Evolutionary conservation across 2,888 invertebrate genomes (phyloP), one percentile per base, ranked within the genome.

Genomic region (Cistogaster globosa): DNA sequence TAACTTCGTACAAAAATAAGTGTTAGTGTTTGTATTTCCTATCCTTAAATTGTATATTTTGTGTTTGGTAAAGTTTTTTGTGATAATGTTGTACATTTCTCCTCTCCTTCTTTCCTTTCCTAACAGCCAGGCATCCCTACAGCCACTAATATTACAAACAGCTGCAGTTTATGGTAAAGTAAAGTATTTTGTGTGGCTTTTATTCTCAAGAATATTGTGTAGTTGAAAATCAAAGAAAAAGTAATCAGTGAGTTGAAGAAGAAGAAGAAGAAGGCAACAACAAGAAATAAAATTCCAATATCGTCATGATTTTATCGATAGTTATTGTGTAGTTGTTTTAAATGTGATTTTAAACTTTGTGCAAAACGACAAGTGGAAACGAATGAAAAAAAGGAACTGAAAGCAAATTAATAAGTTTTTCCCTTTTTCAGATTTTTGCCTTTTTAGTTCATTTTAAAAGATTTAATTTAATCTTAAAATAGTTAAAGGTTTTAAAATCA

Each of bases 151-250:
- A 69, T 32, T 65, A 71, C 58, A 71, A 57, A 76, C 84, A 81
- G 81, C 77, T 84, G 84, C 84, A 84, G 67, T 84, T 84, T 81
- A 81, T 77, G 81, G n/a, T n/a, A n/a, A n/a, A n/a, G 68, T 62
- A 71, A 22, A 78, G 84, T 69, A 58, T 74, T 77, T 71, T 69
- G 74, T 78, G 77, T 85, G 77, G 72, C 77, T 81, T 77, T 84
- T 77, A 63, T 71, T 42, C 65, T 57, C 51, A 65, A 71, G 65
- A 48, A 60, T 60, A 26, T 26, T 26, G 4, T 26, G 26, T 26
- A 26, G 26, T 26, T 26, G 26, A n/a, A 77, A 75, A 67, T 68
- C 51, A 65, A 57, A 58, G 16, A 18, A 26, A 26, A 48, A 14
- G n/a, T 2, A 32, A 53, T 2, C 1, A 71, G 4, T n/a, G n/a